Conservation (phyloP, 1,140 invertebrate genomes). For the Drosophila quadrilineata region DNA sequence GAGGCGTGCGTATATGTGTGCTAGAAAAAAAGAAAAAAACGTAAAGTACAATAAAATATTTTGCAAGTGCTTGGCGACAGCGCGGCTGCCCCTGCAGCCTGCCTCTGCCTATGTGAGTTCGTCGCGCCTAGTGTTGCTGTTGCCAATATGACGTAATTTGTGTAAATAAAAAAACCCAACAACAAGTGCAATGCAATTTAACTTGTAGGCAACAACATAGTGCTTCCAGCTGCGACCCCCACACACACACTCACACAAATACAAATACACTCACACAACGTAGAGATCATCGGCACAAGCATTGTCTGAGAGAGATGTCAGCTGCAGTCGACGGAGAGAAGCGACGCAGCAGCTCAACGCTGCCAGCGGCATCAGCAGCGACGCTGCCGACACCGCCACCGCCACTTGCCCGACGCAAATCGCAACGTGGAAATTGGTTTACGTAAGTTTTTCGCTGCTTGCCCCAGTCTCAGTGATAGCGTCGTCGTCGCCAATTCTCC, state of each 20-base stretch:
- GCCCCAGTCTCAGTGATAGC: constrained; percentile 23
- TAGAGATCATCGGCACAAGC: constrained; percentile 4
- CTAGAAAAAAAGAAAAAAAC: no score
- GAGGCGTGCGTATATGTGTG: constrained; percentile 11
- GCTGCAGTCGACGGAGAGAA: constrained; percentile 48
- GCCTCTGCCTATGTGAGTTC: background rate
- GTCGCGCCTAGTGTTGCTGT: constrained; percentile 32
- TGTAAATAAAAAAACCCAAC: constrained; percentile 42
- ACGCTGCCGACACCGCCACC: no score
- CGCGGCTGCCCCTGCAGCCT: constrained; percentile 28
- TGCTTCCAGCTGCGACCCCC: background rate
- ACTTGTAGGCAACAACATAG: constrained; percentile 27
- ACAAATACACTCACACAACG: no score
- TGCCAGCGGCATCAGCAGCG: constrained; percentile 23
- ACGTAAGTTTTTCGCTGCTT: constrained; percentile 67
- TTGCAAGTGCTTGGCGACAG: constrained; percentile 60
- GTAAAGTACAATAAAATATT: no score
- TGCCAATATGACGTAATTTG: constrained; percentile 68
- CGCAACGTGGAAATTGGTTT: constrained; percentile 81
- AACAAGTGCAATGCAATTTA: constrained; percentile 61
- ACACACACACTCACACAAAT: background rate
- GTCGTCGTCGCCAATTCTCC: background rate
- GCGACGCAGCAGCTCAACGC: constrained; percentile 40
- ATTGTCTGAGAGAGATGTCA: constrained; percentile 45
- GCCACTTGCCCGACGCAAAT: constrained; percentile 63